Evolutionary conservation across 2,888 invertebrate genomes (phyloP).

Genomic region (Ischnus inquisitorius): DNA sequence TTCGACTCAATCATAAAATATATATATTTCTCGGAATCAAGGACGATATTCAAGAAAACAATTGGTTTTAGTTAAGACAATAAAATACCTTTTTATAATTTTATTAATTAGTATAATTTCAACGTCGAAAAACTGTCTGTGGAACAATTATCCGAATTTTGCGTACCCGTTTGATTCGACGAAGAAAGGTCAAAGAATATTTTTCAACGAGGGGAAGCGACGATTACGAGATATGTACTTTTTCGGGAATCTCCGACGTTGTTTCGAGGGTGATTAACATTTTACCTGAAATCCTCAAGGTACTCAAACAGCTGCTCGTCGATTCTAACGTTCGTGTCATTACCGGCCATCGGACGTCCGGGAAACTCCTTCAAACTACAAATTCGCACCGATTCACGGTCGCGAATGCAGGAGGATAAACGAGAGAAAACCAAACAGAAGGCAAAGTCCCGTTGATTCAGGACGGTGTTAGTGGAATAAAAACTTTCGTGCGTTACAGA

Average conservation of each 20-base stretch:
- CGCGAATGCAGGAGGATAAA: constrained; percentile 19
- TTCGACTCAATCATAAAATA: too few relatives aligned
- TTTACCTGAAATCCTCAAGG: constrained; percentile 81
- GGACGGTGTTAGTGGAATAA: not conserved
- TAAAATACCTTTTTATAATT: too few relatives aligned
- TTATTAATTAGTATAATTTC: too few relatives aligned
- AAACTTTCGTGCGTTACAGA: not conserved
- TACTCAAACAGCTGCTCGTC: constrained; percentile 80
- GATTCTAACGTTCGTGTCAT: constrained; percentile 78
- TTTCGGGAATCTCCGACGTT: constrained; percentile 18
- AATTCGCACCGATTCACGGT: constrained; percentile 57
- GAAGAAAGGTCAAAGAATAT: not conserved
- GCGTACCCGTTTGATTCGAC: not conserved
- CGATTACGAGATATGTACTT: not conserved
- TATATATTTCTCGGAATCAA: too few relatives aligned
- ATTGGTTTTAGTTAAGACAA: too few relatives aligned
- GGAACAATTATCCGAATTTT: not conserved
- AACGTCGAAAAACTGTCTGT: too few relatives aligned
- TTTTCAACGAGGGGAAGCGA: not conserved
- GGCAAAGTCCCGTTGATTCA: constrained; percentile 14
- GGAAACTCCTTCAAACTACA: constrained; percentile 81
- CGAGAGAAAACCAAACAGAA: not conserved
- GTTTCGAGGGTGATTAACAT: constrained; percentile 15
- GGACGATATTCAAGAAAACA: too few relatives aligned
- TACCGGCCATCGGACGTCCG: constrained; percentile 79